A percentile compares a stretch with the other conserved stretches of the same genome.
Evolutionary conservation across 2,797 vertebrate species (phyloP).

Genomic region (Choloepus didactylus): DNA sequence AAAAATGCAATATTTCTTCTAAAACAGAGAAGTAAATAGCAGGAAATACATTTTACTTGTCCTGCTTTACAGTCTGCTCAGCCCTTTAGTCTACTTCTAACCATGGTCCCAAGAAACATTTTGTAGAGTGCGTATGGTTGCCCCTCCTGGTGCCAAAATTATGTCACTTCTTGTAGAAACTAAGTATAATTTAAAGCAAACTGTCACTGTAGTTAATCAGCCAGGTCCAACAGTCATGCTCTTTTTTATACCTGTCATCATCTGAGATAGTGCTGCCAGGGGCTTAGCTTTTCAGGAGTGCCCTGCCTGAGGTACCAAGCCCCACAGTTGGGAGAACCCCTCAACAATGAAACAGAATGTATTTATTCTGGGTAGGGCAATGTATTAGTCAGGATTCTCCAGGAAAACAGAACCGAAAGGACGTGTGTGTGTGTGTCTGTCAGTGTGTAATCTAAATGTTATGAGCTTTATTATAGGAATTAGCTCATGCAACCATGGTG

Average conservation of each 20-base stretch:
- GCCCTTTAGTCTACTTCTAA: not conserved
- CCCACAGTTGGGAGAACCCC: not conserved
- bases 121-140: not conserved
- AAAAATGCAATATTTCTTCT: not conserved
- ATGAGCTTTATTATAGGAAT: too few species aligned
- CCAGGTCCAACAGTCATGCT: not conserved
- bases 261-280: not conserved
- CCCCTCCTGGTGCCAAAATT: not conserved
- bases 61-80: not conserved
- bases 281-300: not conserved
- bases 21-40: slow-evolving; percentile 43
- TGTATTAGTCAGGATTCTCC: too few species aligned
- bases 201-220: slow-evolving; percentile 21
- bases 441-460: too few species aligned
- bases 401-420: not conserved
- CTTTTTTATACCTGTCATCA: not conserved
- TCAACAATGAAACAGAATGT: not conserved
- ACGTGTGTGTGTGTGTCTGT: too few species aligned
- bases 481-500: too few species aligned
- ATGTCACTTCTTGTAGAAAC: slow-evolving; percentile 39
- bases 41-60: not conserved
- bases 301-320: not conserved
- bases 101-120: not conserved
- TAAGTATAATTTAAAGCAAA: slow-evolving; percentile 59
- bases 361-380: not conserved